Percentiles rank a stretch among this genome's conserved stretches.
phyloP scores from a whole-genome alignment of 2,888 invertebrate genomes.

The Tromatobia lineatoria region DNA sequence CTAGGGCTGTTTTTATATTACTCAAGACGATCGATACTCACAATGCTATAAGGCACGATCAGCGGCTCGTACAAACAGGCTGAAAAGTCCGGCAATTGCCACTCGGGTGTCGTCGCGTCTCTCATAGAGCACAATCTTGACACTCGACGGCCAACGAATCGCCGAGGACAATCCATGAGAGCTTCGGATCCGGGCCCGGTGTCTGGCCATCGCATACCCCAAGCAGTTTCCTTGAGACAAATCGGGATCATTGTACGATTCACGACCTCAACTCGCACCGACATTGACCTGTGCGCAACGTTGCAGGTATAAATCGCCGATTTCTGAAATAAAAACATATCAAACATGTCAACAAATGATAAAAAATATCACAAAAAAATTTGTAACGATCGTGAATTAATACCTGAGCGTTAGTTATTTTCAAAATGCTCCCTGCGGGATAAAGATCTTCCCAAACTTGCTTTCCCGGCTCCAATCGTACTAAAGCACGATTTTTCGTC shows the following conservation, averaged over 20 bases:
- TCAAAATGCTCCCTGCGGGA: slow-evolving; percentile 93
- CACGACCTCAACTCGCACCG: slow-evolving; percentile 89
- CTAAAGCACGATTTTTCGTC: slow-evolving; percentile 92
- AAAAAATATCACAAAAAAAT: slow-evolving; percentile 7
- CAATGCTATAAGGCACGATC: slow-evolving; percentile 88
- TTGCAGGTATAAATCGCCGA: slow-evolving; percentile 92
- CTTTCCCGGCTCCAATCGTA: slow-evolving; percentile 91
- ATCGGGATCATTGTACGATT: slow-evolving; percentile 88
- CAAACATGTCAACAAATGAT: neutral
- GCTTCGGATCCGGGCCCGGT: slow-evolving; percentile 92
- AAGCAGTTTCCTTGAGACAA: slow-evolving; percentile 87
- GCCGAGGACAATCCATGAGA: slow-evolving; percentile 88
- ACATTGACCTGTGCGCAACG: slow-evolving; percentile 88
- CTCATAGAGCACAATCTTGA: slow-evolving; percentile 87
- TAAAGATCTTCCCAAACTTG: slow-evolving; percentile 95
- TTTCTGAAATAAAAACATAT: slow-evolving; percentile 86
- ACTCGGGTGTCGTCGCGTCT: slow-evolving; percentile 89
- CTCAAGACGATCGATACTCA: slow-evolving; percentile 80
- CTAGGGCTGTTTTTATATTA: slow-evolving; percentile 5
- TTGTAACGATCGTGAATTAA: neutral
- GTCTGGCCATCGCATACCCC: slow-evolving; percentile 88
- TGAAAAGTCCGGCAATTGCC: slow-evolving; percentile 92
- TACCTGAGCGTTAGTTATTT: slow-evolving; percentile 92
- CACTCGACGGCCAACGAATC: slow-evolving; percentile 79
- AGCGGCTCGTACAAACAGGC: slow-evolving; percentile 90